These are phyloP conservation scores for Onychomys leucogaster DNA, from an alignment of 2,797 vertebrate species.

Conservation along the genomic window DNA sequence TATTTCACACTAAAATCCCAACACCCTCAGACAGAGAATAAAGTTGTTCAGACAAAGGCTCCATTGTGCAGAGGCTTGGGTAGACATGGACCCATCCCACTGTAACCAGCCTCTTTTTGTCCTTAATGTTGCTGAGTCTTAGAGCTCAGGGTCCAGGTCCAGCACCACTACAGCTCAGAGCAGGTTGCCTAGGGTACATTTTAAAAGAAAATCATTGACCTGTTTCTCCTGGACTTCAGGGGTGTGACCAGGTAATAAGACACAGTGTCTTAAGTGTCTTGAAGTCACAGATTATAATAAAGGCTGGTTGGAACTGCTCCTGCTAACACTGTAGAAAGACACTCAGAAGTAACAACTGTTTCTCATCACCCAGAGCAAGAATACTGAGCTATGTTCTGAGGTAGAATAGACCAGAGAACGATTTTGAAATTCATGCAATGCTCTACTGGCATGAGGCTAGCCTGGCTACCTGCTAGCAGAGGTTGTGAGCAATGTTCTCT, in stretches of 20 bases:
- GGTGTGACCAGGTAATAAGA: too few species aligned
- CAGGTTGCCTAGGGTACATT: neutral
- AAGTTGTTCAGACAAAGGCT: neutral
- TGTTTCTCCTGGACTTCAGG: neutral
- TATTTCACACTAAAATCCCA: neutral
- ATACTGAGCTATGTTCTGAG: neutral
- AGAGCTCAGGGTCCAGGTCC: neutral
- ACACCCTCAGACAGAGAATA: neutral
- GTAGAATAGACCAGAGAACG: neutral
- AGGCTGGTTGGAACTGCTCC: neutral
- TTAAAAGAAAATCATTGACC: neutral
- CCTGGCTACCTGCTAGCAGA: neutral
- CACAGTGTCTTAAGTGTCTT: neutral
- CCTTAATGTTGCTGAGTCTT: neutral
- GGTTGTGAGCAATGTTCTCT: too few species aligned
- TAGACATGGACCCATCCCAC: neutral
- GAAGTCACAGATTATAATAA: neutral
- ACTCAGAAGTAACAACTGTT: neutral
- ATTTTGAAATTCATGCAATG: neutral
- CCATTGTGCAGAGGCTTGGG: neutral
- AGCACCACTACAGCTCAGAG: rapidly evolving
- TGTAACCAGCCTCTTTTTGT: neutral
- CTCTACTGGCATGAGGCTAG: neutral
- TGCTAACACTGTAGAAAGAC: neutral
- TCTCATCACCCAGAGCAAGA: neutral